A percentile compares a stretch with the other conserved stretches of the same genome.
Evolutionary conservation across 2,888 invertebrate genomes (phyloP).

Genomic region (Eupsilia transversa): DNA sequence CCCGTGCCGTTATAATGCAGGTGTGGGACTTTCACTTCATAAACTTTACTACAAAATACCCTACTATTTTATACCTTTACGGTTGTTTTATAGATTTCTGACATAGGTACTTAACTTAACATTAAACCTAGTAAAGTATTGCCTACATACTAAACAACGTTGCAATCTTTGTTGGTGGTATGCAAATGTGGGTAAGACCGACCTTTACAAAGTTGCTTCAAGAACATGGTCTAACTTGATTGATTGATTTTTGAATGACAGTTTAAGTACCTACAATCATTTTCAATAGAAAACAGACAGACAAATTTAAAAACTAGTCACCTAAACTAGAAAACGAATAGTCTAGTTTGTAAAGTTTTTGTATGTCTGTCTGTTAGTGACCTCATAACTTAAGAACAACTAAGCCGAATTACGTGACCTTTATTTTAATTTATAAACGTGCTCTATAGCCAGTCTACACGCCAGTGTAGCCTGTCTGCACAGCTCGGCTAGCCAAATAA

Average conservation of each 20-base stretch:
- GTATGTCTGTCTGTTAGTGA: not conserved
- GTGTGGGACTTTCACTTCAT: slow-evolving; percentile 48
- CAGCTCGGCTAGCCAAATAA: not conserved
- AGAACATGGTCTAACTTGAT: not conserved
- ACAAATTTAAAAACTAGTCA: too few species aligned
- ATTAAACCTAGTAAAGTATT: slow-evolving; percentile 27
- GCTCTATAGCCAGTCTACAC: not conserved
- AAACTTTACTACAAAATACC: slow-evolving; percentile 22
- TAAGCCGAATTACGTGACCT: not conserved
- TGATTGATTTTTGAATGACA: not conserved
- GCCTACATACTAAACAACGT: not conserved
- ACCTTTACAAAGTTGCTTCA: not conserved
- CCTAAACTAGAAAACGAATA: too few species aligned
- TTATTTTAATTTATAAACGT: not conserved
- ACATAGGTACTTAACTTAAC: slow-evolving; percentile 14
- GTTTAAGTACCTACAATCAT: not conserved
- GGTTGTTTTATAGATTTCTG: slow-evolving; percentile 49
- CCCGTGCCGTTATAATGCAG: slow-evolving; percentile 21
- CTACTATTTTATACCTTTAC: slow-evolving; percentile 39
- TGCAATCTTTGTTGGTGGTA: slow-evolving; percentile 23
- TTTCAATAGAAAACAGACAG: not conserved
- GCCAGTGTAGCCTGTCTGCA: not conserved
- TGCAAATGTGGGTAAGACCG: slow-evolving; percentile 4
- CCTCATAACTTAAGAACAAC: not conserved
- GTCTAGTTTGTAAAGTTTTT: too few species aligned